Evolutionary conservation across 2,113 vertebrate species (phyloP).

Genomic region (Macrotus californicus): DNA sequence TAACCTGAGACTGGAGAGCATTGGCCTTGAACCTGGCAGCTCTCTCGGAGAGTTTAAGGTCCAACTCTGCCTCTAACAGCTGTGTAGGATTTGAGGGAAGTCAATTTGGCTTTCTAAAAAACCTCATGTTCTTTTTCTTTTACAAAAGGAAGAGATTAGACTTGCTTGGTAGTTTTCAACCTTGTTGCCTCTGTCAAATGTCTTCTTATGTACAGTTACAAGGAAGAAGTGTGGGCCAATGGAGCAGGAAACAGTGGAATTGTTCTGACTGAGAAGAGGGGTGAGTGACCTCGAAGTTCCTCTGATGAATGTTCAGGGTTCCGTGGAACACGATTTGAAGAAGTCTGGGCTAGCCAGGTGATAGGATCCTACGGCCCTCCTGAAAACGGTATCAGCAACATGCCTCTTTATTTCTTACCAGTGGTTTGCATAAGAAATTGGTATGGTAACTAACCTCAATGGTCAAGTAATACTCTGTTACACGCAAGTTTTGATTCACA

Average conservation of each 20-base stretch:
- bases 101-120: not conserved
- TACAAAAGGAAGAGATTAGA: not conserved
- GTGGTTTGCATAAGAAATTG: not conserved
- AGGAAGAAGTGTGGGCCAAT: not conserved
- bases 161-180: not conserved
- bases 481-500: not conserved
- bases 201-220: not conserved
- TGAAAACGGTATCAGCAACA: not conserved
- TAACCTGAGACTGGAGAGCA: not conserved
- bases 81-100: not conserved
- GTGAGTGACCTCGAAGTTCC: not conserved
- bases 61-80: no score
- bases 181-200: not conserved
- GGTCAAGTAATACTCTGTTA: not conserved
- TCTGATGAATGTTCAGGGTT: not conserved
- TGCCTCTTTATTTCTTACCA: not conserved
- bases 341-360: no score
- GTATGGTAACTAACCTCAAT: not conserved
- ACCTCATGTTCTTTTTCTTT: not conserved
- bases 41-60: no score
- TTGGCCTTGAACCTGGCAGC: rapidly evolving
- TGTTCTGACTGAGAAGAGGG: not conserved
- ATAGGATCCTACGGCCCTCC: not conserved
- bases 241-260: rapidly evolving
- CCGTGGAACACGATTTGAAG: not conserved